Conservation (phyloP, 1,140 invertebrate species). For the Bombus confusus region DNA sequence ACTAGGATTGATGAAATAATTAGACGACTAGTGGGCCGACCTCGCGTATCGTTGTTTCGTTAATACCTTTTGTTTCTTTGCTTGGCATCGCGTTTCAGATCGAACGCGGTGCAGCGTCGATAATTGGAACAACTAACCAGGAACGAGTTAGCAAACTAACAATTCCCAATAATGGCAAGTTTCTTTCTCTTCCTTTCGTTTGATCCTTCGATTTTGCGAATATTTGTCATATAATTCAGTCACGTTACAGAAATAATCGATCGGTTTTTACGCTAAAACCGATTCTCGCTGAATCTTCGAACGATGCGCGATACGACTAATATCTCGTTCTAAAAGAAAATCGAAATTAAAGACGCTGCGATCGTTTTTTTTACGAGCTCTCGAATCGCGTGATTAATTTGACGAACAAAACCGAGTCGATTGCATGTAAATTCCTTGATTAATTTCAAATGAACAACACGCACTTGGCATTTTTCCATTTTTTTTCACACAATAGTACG, state of each 20-base stretch:
- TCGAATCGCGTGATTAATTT: neutral
- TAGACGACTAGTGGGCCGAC: neutral
- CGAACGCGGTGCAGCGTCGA: neutral
- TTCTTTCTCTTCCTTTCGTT: neutral
- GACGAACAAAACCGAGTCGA: neutral
- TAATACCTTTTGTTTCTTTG: slow-evolving; percentile 11
- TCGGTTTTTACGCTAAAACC: neutral
- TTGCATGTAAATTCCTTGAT: neutral
- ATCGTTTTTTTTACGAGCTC: too few relatives aligned
- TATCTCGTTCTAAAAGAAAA: too few relatives aligned
- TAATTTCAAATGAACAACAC: neutral
- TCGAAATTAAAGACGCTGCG: fast-evolving
- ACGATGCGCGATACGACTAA: too few relatives aligned
- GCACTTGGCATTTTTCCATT: neutral
- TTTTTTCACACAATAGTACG: neutral
- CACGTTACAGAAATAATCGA: neutral
- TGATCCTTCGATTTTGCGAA: neutral
- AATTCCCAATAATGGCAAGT: neutral
- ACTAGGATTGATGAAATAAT: slow-evolving; percentile 13
- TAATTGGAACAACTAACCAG: slow-evolving; percentile 2
- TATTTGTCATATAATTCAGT: too few relatives aligned
- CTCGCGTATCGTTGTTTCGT: slow-evolving; percentile 14
- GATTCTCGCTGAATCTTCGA: neutral
- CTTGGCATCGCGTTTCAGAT: neutral
- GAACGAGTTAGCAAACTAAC: neutral